These are phyloP conservation scores for Seriola quinqueradiata DNA, from an alignment of 2,113 vertebrate species.

Conservation along the genomic window DNA sequence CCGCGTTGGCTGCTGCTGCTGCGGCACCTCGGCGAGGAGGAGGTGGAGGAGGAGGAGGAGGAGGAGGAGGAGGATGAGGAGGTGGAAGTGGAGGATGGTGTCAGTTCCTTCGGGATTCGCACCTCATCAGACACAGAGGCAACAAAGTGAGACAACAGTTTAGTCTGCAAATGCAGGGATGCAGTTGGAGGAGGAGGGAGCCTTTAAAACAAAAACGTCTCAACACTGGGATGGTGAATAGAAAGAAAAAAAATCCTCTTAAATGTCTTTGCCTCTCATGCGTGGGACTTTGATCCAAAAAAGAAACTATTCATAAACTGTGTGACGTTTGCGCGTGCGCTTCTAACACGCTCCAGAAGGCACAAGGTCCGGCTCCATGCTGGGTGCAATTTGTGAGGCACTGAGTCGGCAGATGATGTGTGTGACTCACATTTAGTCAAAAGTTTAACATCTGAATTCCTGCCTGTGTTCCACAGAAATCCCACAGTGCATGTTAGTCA, in stretches of 20 bases:
- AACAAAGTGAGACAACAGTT: conserved; percentile 59
- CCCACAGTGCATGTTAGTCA: neutral
- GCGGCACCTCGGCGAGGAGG: conserved; percentile 64
- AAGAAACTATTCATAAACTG: conserved; percentile 42
- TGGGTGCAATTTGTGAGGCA: conserved; percentile 41
- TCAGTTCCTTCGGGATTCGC: conserved; percentile 59
- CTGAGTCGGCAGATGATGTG: conserved; percentile 11
- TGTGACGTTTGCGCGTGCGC: conserved; percentile 48
- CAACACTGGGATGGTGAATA: neutral
- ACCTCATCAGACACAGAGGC: conserved; percentile 58
- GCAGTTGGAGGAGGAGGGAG: conserved; percentile 3
- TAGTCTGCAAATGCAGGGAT: conserved; percentile 32
- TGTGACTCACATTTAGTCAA: conserved; percentile 59
- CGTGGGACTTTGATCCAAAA: conserved; percentile 28
- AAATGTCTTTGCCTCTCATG: neutral
- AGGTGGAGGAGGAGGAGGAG: conserved; percentile 25
- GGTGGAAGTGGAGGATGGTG: conserved; percentile 29
- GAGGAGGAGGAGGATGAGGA: conserved; percentile 11
- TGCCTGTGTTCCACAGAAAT: neutral
- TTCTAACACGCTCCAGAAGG: conserved; percentile 23
- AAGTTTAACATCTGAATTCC: conserved; percentile 41
- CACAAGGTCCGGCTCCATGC: conserved; percentile 43
- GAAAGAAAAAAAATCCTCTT: neutral
- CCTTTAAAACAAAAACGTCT: neutral
- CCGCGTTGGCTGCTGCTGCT: conserved; percentile 64